Evolutionary conservation across 2,797 vertebrate genomes (phyloP).

Genomic region (Thalassophryne amazonica): DNA sequence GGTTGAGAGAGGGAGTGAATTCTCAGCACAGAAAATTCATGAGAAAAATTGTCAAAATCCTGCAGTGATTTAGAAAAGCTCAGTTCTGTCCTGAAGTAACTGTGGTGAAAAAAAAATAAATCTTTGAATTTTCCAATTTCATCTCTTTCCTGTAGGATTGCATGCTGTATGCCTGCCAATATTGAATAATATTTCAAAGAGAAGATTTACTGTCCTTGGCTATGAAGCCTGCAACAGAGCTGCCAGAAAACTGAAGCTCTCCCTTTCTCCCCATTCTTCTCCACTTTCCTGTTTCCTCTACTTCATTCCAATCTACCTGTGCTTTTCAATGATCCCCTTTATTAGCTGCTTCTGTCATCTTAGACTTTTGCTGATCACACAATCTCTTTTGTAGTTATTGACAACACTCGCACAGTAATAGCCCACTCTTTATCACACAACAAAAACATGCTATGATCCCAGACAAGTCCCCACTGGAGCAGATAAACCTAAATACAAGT

Average conservation of each 20-base stretch:
- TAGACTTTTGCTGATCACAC: conserved; percentile 40
- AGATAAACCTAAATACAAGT: conserved; percentile 10
- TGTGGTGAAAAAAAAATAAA: not conserved
- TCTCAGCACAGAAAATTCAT: not conserved
- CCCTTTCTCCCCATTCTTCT: conserved; percentile 1
- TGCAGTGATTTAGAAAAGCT: not conserved
- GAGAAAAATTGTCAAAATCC: not conserved
- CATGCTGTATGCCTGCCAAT: conserved; percentile 10
- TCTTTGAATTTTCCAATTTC: not conserved
- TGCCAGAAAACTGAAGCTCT: conserved; percentile 6
- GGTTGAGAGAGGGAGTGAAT: not conserved
- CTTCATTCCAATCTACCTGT: conserved; percentile 25
- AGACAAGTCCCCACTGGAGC: not conserved
- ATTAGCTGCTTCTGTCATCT: conserved; percentile 41
- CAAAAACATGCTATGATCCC: not conserved
- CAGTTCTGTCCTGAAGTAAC: not conserved
- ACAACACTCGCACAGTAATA: not conserved
- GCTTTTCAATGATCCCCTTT: conserved; percentile 34
- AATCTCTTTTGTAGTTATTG: conserved; percentile 22
- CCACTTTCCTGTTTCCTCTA: not conserved
- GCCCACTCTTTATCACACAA: not conserved
- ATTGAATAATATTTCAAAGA: conserved; percentile 33
- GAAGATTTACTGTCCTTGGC: conserved; percentile 15
- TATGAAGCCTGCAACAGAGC: conserved; percentile 8
- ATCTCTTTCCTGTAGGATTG: not conserved